Percentiles rank a stretch among this genome's conserved stretches.
Conservation (phyloP, 1,140 invertebrate genomes). For the Drosophila sechellia region DNA sequence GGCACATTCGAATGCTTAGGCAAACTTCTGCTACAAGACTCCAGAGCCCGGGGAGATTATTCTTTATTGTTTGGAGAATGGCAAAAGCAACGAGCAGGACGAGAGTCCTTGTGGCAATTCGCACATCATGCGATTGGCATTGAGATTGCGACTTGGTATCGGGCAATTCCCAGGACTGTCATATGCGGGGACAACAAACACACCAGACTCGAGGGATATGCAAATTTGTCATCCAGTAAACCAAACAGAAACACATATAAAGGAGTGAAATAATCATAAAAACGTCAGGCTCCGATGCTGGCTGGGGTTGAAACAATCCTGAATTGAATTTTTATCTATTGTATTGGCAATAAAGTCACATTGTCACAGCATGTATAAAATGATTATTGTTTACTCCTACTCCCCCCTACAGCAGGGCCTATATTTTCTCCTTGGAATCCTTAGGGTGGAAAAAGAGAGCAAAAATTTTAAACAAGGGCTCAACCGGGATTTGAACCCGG, state of each 20-base stretch:
- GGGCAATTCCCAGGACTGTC: conserved; percentile 76
- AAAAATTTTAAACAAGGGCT: conserved; percentile 85
- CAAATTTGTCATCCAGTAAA: conserved; percentile 75
- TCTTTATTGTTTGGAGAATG: conserved; percentile 78
- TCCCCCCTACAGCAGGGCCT: neutral
- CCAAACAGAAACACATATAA: conserved; percentile 60
- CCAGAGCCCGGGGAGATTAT: conserved; percentile 67
- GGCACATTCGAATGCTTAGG: conserved; percentile 63
- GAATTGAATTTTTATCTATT: conserved; percentile 84
- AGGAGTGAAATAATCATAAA: conserved; percentile 84
- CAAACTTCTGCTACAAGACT: conserved; percentile 59
- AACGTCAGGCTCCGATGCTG: conserved; percentile 48
- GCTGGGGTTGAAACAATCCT: conserved; percentile 54
- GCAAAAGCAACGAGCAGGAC: conserved; percentile 21
- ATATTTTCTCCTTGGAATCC: neutral
- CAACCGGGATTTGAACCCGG: conserved; percentile 95
- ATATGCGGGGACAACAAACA: conserved; percentile 63
- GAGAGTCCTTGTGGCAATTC: conserved; percentile 70
- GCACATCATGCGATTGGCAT: conserved; percentile 81
- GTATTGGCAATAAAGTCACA: conserved; percentile 82
- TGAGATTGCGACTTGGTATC: conserved; percentile 63
- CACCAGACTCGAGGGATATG: conserved; percentile 55
- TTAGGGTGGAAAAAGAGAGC: neutral
- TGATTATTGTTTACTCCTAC: conserved; percentile 63
- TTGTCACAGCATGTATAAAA: conserved; percentile 66